Evolutionary conservation across 2,797 vertebrate genomes (phyloP), one percentile per base, ranked within the genome.

Genomic region (Setipinna tenuifilis): DNA sequence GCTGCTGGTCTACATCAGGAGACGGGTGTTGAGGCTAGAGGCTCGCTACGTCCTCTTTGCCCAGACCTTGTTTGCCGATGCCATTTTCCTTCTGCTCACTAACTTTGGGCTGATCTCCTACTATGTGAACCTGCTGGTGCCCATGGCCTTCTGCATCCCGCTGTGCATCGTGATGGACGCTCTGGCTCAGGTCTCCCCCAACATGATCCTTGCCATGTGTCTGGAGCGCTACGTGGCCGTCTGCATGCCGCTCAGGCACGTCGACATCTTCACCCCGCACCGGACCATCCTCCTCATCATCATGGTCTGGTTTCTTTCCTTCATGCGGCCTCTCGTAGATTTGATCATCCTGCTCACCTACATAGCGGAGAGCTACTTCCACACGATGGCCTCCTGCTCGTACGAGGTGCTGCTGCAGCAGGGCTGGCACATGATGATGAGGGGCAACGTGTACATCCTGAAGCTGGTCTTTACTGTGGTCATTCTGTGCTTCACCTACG

Each of bases 161-260:
- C 68, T 75, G 28, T 41, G 4, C 14, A 41, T 75, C 3, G 68
- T 75, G 31, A 75, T 75, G 68, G 68, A 35, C 12, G 68, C 68
- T 19, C 35, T 75, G 68, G 68, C 68, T 5, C 68, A 75, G 68
- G 68, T 75, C 28, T 75, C 68, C 28, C 68, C 68, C 68, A 75
- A 75, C 68, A 75, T 75, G 28, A 75, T 75, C 68, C 68, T 75
- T 28, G 31, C 28, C 68, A 75, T 75, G 68, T 75, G 68, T 23
- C 68, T 75, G 28, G 68, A 75, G 68, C 68, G 68, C 11, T 92
- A 90, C 0, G 90, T 90, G 81, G 90, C 90, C 58, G 89, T 91
- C 57, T 91, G 89, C 83, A 89, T 90, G 87, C 90, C 90, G 0
- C 85, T 92, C 12, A 71, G 90, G 35, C 89, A 91, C 5, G 83